A percentile compares a stretch with the other conserved stretches of the same genome.
Conservation (phyloP, 2,113 vertebrate species). For the Glaucidium brasilianum region DNA sequence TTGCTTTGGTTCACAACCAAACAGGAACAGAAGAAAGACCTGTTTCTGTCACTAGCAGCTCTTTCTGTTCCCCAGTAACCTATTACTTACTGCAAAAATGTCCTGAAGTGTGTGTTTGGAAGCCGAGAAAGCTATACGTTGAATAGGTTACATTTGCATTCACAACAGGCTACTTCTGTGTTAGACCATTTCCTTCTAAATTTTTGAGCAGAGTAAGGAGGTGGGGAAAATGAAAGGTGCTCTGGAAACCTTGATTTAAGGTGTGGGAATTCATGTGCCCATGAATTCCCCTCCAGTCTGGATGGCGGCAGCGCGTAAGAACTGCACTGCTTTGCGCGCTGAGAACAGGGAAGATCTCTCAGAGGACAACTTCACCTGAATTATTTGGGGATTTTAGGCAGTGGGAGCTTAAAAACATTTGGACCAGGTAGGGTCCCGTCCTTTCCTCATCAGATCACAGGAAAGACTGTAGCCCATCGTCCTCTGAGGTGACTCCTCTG, state of each 20-base stretch:
- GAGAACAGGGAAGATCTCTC: background rate
- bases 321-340: rapidly evolving
- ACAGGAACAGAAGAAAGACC: rapidly evolving
- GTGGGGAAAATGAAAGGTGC: background rate
- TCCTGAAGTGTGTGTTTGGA: rapidly evolving
- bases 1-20: background rate
- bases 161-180: background rate
- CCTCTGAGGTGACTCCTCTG: background rate
- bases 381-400: background rate
- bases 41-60: background rate
- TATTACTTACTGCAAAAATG: background rate
- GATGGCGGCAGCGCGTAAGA: rapidly evolving
- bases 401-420: background rate
- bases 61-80: background rate
- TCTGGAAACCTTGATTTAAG: background rate
- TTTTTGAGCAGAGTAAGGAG: background rate
- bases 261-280: rapidly evolving
- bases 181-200: background rate
- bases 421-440: background rate
- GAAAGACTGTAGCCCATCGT: rapidly evolving
- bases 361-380: background rate
- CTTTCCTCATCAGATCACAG: background rate
- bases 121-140: background rate
- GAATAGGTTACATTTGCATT: background rate
- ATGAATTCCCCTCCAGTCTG: rapidly evolving